Evolutionary conservation across 2,113 vertebrate species (phyloP).

Genomic region (Zosterops borbonicus): DNA sequence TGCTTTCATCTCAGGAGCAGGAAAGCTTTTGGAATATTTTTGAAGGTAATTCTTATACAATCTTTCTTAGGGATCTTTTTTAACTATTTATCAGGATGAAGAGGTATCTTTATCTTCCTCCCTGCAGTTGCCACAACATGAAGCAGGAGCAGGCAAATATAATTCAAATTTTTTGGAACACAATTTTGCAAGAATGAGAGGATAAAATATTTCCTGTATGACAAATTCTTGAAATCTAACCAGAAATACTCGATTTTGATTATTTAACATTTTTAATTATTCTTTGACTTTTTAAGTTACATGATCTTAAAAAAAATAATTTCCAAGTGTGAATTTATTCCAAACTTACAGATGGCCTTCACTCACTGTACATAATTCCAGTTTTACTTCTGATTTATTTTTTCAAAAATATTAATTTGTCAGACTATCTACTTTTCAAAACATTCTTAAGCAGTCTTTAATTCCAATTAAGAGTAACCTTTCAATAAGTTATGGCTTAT

Average conservation of each 20-base stretch:
- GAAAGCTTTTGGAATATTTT: not conserved
- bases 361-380: not conserved
- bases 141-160: not conserved
- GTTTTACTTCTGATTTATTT: not conserved
- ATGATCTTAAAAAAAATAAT: not conserved
- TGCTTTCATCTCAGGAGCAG: not conserved
- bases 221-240: not conserved
- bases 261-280: not conserved
- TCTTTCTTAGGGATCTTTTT: not conserved
- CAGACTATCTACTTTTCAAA: not conserved
- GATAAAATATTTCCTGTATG: not conserved
- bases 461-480: not conserved
- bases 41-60: not conserved
- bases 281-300: not conserved
- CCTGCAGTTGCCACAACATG: not conserved
- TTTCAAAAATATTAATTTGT: not conserved
- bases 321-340: not conserved
- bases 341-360: not conserved
- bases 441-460: not conserved
- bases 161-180: not conserved
- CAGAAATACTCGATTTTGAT: not conserved
- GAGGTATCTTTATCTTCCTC: not conserved
- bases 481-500: not conserved
- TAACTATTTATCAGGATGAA: not conserved
- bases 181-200: not conserved